Evolutionary conservation across 2,797 vertebrate species (phyloP).

Genomic region (Gambelia wislizenii): DNA sequence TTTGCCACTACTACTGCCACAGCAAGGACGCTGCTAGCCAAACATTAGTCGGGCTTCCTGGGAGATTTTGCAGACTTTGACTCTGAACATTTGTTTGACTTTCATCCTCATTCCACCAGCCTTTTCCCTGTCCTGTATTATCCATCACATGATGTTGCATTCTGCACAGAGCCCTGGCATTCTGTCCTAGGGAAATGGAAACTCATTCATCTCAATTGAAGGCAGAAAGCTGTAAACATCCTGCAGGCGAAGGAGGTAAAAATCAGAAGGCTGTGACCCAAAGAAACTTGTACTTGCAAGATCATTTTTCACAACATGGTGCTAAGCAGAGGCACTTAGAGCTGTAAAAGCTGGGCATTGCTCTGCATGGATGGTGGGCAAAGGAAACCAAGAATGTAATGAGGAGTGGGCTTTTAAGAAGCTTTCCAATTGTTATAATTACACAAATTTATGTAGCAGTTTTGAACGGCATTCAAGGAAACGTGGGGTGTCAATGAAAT

Average conservation of each 20-base stretch:
- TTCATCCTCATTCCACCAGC: not conserved
- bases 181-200: conserved; percentile 41
- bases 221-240: conserved; percentile 53
- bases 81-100: not conserved
- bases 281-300: not conserved
- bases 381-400: not conserved
- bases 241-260: conserved; percentile 40
- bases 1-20: not conserved
- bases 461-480: not conserved
- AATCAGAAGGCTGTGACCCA: conserved; percentile 17
- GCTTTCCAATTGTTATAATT: not conserved
- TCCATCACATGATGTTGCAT: conserved; percentile 11
- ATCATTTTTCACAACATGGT: not conserved
- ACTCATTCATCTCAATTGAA: conserved; percentile 28
- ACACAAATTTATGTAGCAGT: not conserved
- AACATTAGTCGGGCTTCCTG: not conserved
- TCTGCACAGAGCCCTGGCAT: not conserved
- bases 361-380: not conserved
- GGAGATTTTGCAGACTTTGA: not conserved
- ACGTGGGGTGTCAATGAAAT: not conserved
- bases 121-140: not conserved
- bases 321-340: not conserved
- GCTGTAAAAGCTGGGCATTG: not conserved
- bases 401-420: not conserved
- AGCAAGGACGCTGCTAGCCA: not conserved